These are phyloP conservation scores for Antennarius maculatus DNA, from an alignment of 2,797 vertebrate genomes.

Conservation along the genomic window DNA sequence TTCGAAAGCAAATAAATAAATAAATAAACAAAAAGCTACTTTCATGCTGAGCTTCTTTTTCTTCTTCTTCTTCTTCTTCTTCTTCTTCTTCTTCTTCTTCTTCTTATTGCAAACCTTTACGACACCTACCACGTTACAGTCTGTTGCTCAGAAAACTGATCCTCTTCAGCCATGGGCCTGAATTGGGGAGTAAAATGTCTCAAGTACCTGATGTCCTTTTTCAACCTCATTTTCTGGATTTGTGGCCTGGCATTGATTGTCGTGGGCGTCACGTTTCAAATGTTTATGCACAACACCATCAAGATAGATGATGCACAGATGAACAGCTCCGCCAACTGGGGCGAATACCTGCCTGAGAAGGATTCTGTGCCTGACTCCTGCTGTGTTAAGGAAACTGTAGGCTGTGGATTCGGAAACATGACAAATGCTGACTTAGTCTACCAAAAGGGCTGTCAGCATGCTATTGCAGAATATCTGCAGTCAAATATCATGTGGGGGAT, in stretches of 20 bases:
- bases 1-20: too few species aligned
- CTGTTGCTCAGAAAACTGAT: slow-evolving; percentile 52
- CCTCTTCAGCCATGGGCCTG: slow-evolving; percentile 80
- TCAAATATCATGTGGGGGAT: slow-evolving; percentile 80
- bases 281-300: slow-evolving; percentile 71
- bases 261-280: slow-evolving; percentile 81
- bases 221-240: slow-evolving; percentile 90
- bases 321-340: slow-evolving; percentile 82
- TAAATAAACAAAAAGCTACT: too few species aligned
- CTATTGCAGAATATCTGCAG: slow-evolving; percentile 67
- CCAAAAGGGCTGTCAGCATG: slow-evolving; percentile 79
- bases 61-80: too few species aligned
- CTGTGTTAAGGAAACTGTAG: slow-evolving; percentile 58
- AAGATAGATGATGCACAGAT: slow-evolving; percentile 65
- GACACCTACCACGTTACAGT: too few species aligned
- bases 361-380: slow-evolving; percentile 84
- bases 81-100: too few species aligned
- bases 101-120: too few species aligned
- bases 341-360: accelerated
- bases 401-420: slow-evolving; percentile 74
- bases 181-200: slow-evolving; percentile 89
- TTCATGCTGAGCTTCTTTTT: too few species aligned
- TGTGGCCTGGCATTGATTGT: slow-evolving; percentile 87
- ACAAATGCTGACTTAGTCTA: slow-evolving; percentile 47
- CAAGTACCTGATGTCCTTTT: slow-evolving; percentile 87